Evolutionary conservation across 2,797 vertebrate genomes (phyloP), one percentile per base, ranked within the genome.

Genomic region (Astyanax mexicanus): DNA sequence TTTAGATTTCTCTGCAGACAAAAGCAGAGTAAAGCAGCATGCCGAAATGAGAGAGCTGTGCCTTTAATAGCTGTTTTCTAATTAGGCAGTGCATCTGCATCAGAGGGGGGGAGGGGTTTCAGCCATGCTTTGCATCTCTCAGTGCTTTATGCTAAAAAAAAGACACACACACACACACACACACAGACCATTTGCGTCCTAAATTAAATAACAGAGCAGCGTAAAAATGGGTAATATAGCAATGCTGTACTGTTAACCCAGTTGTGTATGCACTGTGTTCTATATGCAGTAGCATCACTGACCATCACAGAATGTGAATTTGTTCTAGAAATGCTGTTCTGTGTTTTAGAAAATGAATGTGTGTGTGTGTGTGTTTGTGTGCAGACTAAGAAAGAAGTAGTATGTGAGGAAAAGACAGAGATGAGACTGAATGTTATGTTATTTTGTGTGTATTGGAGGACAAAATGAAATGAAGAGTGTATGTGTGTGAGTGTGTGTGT

Each of bases 1-100:
- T 15, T 54, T 37, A 75, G 45, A 64, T 55, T 52, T 44, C 44
- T 72, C 60, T 49, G 27, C 35, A 27, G 19, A 65, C 49, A 69
- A 72, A 72, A 7, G 17, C 6, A 7, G 45, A 52, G 9, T 21
- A 61, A n/a, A n/a, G 12, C 10, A 64, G 54, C 45, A 12, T 23
- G 68, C 77, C 65, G 83, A 75, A 78, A 84, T 80, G 73, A 79
- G 67, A 71, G 67, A 72, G 82, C 87, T 89, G 89, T 85, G 73
- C 87, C 90, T 93, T 93, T 92, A 91, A 92, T 88, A 84, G 77
- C 74, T 80, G 84, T 77, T 75, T 85, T 87, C 80, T 92, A 92
- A 93, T 93, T 93, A 90, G 88, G 87, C 81, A 52, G 82, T 83
- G 83, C 82, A 79, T 69, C 79, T 74, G 58, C 77, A 61, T 51